Conservation (phyloP, 2,113 vertebrate genomes). For the Hypocryptadius cinnamomeus region DNA sequence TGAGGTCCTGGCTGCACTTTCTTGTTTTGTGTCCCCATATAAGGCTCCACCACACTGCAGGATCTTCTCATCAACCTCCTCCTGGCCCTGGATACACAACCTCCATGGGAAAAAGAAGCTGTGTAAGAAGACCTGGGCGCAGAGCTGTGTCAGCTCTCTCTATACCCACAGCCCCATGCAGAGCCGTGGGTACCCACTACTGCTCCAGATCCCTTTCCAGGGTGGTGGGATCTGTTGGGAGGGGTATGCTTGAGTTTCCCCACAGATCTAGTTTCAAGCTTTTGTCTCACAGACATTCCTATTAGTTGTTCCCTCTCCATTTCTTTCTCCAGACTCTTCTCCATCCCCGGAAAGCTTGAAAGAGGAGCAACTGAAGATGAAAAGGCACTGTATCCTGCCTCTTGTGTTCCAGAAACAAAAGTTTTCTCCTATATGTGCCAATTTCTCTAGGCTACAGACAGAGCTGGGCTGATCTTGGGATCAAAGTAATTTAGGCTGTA, state of each 20-base stretch:
- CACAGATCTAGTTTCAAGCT: not conserved
- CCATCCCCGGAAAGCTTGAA: not conserved
- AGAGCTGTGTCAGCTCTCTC: accelerated
- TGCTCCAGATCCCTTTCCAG: accelerated
- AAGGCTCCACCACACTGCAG: not conserved
- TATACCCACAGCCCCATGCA: not conserved
- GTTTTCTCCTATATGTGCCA: not conserved
- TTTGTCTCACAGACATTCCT: not conserved
- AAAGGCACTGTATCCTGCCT: not conserved
- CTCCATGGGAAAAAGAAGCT: not conserved
- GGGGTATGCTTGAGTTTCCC: not conserved
- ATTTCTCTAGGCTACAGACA: not conserved
- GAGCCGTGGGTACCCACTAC: not conserved
- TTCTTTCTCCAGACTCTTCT: not conserved
- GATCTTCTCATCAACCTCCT: not conserved
- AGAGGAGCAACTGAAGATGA: not conserved
- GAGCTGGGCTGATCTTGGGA: not conserved
- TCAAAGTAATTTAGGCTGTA: not conserved
- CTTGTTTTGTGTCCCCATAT: not conserved
- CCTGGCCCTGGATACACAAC: not conserved
- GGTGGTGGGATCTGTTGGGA: not conserved
- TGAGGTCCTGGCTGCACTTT: not conserved
- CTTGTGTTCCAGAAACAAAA: not conserved
- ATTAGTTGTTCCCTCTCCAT: not conserved
- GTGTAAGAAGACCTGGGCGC: not conserved